phyloP scores from a whole-genome alignment of 2,113 vertebrate species.

The Pao palembangensis region DNA sequence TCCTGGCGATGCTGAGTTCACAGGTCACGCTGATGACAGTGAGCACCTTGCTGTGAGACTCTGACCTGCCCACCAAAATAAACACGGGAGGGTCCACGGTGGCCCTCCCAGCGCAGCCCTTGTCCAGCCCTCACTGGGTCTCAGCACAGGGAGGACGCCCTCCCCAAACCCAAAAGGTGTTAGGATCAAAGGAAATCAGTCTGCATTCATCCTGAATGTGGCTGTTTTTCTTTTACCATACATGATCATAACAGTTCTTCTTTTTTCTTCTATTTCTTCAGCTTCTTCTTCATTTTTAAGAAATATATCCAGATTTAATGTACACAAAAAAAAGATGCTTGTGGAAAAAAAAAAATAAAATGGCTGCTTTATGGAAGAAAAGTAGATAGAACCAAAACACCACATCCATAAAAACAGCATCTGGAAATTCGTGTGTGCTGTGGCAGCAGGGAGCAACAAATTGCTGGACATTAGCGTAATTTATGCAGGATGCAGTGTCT shows the following conservation, averaged over 20 bases:
- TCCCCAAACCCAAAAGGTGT: constrained; percentile 69
- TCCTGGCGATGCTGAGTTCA: constrained; percentile 58
- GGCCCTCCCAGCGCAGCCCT: neutral
- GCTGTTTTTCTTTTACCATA: constrained; percentile 68
- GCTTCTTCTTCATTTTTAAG: neutral
- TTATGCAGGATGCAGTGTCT: constrained; percentile 70
- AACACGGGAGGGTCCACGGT: constrained; percentile 60
- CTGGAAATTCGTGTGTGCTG: constrained; percentile 56
- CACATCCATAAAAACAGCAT: constrained; percentile 54
- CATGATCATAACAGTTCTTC: too few relatives aligned
- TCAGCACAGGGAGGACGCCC: constrained; percentile 54
- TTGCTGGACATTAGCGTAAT: constrained; percentile 75
- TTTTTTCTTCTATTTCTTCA: too few relatives aligned
- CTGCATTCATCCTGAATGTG: constrained; percentile 60
- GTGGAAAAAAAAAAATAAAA: constrained; percentile 23
- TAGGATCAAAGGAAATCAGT: constrained; percentile 67
- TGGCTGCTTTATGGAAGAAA: constrained; percentile 10
- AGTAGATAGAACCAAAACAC: constrained; percentile 9
- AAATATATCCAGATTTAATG: neutral
- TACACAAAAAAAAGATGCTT: neutral
- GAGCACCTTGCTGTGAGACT: constrained; percentile 76
- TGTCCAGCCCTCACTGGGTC: constrained; percentile 40
- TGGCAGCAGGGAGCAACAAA: constrained; percentile 56
- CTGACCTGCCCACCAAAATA: constrained; percentile 67
- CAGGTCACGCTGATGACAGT: constrained; percentile 76